Base-by-base conservation (phyloP, 2,113 vertebrate species). In the Hemicordylus capensis region DNA sequence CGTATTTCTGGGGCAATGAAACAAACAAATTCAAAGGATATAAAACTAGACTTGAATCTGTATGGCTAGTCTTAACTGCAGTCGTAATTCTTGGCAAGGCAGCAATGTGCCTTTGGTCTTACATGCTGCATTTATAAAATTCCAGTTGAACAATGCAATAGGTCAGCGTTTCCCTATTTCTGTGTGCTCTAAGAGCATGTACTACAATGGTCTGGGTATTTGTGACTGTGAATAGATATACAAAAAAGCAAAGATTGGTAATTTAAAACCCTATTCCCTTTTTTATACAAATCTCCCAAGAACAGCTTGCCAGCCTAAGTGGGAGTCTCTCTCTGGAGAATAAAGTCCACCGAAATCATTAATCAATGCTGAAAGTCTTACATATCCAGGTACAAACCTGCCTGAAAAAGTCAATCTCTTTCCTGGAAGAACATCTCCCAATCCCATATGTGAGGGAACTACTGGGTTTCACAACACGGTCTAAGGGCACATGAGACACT, bases 1-100 rank as follows among this genome's bases (percentile, higher is more conserved):
- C 63, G 81, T 83, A 34, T 76, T 84, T 84, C 9, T 56, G 61
- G 77, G 89, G 80, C 12, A 86, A 76, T 15, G 42, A 88, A 80
- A 89, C 2, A 1, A 90, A 90, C 37, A 89, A 85, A 72, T 56
- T 24, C 70, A 91, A 91, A 88, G 63, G n/a, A 73, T 74, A 89
- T 31, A 84, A 86, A 72, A 24, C 26, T 77, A 80, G 28, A 15
- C 81, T 59, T 70, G 44, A 67, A 88, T 87, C 69, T 83, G 58
- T 20, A 78, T 56, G 0, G 0, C 31, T 73, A 66, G 58, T 51
- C 64, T 61, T 90, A 72, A 64, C 70, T 1, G 0, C 26, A 85
- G 37, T 54, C 66, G n/a, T 75, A 46, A 66, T 46, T 92, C 58
- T 76, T 91, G 79, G 79, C 89, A 91, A 87, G 78, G 72, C 42